Base-by-base conservation (phyloP, 2,797 vertebrate species). In the Crenichthys baileyi region DNA sequence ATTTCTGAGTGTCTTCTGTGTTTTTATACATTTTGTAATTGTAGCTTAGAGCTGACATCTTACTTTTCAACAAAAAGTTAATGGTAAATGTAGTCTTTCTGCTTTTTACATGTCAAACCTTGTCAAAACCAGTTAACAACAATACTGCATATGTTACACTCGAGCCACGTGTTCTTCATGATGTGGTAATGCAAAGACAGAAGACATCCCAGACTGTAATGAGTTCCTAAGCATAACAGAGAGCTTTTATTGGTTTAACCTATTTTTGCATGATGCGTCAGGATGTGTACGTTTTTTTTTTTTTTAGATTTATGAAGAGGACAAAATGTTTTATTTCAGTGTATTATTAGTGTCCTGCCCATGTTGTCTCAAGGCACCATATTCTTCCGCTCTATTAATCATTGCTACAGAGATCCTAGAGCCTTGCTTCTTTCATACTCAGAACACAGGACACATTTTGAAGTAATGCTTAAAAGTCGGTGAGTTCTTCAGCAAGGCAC, bases 351-450 rank as follows among this genome's bases (percentile, higher is more conserved):
- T 68, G 83, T 85, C 82, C 80, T 84, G 60, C 63, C 58, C n/a
- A n/a, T 84, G 79, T 83, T 84, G 86, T 86, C 72, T 50, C 46
- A 50, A n/a, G 13, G 20, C 70, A 67, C 70, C 60, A 65, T 72
- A 74, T 56, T 31, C 77, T 72, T 72, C 79, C 73, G 48, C 61
- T 83, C 85, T 72, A 82, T 87, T 90, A 61, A 89, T 91, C 83
- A 89, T 50, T 58, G 56, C 56, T 58, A 41, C 44, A 77, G 53
- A 58, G 61, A 84, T 77, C 71, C 73, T 60, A 39, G 20, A 51
- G 79, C n/a, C 31, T 5, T 29, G 18, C 58, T 50, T 56, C 58
- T 60, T 11, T 39, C 12, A 20, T 68, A 53, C 41, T 7, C 46
- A 50, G 39, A 72, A 77, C n/a, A 83, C 58, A 75, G 53, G 41